Base-by-base conservation (phyloP, 2,888 invertebrate species). In the Eupithecia tripunctaria region DNA sequence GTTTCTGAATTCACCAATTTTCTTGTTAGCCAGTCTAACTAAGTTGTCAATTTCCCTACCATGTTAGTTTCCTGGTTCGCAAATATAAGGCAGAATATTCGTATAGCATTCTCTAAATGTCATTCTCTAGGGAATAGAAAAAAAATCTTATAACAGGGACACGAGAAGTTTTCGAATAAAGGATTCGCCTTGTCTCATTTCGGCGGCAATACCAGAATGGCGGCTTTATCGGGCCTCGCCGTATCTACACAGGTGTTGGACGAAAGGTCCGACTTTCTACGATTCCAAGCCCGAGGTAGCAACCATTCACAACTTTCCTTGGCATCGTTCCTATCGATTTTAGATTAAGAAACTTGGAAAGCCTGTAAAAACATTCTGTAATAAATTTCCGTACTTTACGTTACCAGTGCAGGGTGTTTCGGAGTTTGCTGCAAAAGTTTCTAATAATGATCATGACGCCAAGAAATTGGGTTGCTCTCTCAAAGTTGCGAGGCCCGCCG, bases 291-390 rank as follows among this genome's bases (percentile, higher is more conserved):
- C 91, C 89, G 89, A 87, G 89, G 90, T 72, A 63, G 71, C 63
- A 90, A 91, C 90, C 89, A 91, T 91, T 93, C 90, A 85, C 88
- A 92, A 94, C 88, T 93, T 92, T 89, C 88, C 88, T 89, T 88
- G 84, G 85, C 91, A 89, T 88, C 90, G 89, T 90, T 91, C 82
- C 88, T 87, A 94, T 94, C 92, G 94, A 94, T 94, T 94, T 93
- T 89, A 94, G 94, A 94, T 94, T 94, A 94, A 90, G 92, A 86
- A 92, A 93, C 90, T 92, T 89, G 81, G 89, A 87, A 89, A 87
- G 90, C 88, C 89, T 90, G 88, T 90, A 91, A 92, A 92, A 93
- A 93, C 91, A 92, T 90, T 89, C 83, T 83, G 88, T 89, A 91
- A 91, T 91, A 93, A 91, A 91, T 91, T 92, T 89, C 78, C 85